Evolutionary conservation across 2,113 vertebrate genomes (phyloP).

Genomic region (Sinocyclocheilus grahami): DNA sequence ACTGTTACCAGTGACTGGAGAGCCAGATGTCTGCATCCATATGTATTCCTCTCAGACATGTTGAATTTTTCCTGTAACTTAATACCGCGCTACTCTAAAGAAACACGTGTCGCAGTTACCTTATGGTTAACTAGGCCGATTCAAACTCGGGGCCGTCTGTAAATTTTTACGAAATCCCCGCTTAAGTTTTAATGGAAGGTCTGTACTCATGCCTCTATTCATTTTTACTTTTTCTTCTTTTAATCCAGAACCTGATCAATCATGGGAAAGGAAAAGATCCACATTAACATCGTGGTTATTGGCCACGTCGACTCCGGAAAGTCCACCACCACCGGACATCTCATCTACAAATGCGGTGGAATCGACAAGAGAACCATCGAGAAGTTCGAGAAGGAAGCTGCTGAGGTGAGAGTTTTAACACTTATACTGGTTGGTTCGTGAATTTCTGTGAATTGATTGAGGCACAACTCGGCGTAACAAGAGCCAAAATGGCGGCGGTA

Average conservation of each 20-base stretch:
- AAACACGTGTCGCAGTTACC: conserved; percentile 77
- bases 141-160: neutral
- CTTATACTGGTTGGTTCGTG: neutral
- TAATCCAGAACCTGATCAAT: conserved; percentile 68
- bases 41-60: conserved; percentile 49
- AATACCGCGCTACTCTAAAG: conserved; percentile 67
- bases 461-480: neutral
- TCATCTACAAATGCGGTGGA: conserved; percentile 85
- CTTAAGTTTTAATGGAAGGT: neutral
- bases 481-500: conserved; percentile 76
- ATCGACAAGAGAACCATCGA: conserved; percentile 85
- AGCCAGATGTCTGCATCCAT: conserved; percentile 48
- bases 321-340: conserved; percentile 81
- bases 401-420: conserved; percentile 71
- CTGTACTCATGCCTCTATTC: neutral
- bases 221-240: no score
- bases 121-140: conserved; percentile 65
- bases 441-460: neutral
- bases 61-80: conserved; percentile 65
- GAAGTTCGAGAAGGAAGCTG: conserved; percentile 84
- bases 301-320: conserved; percentile 86
- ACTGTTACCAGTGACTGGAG: neutral
- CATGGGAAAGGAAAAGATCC: conserved; percentile 82
- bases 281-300: conserved; percentile 86
- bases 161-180: neutral